Base-by-base conservation (phyloP, 2,113 vertebrate genomes). In the Brevimyrus niger region DNA sequence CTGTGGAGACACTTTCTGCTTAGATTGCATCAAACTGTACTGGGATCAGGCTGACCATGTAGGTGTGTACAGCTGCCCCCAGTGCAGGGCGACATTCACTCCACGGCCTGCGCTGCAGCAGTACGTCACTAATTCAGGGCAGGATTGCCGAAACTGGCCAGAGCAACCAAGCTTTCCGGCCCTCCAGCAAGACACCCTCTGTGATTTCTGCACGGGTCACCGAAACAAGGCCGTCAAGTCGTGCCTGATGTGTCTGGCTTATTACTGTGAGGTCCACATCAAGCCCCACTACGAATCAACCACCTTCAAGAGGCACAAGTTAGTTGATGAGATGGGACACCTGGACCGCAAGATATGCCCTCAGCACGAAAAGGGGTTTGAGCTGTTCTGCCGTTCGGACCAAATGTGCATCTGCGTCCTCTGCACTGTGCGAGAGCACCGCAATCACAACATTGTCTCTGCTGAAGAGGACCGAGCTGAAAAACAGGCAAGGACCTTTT, bases 211-310 rank as follows among this genome's bases (percentile, higher is more conserved):
- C 88, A 94, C 96, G 0, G 96, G 94, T 4, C 46, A 17, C 0
- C 96, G 95, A 0, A 94, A 91, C 89, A 96, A 93, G 88, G 96
- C 93, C 0, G 92, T 96, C 21, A 96, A 96, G 91, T 96, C 96
- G 0, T 97, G 96, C 91, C 94, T 96, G 44, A 88, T 91, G 82
- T 97, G 97, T 17, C 58, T 97, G 35, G 95, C 91, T 0, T 96
- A 96, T 90, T 94, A 97, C 94, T 97, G 97, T 58, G 95, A 96
- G 90, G 94, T 94, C 0, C 97, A 97, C 2, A 90, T 97, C 91
- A 95, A 93, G 85, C 97, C 96, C 0, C 96, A 97, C 91, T 95
- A 94, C 0, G 95, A 96, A 92, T 96, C 95, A 0, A 93, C 96
- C 44, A 95, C 95, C 11, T 93, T 96, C 92, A 96, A 94, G 92